Percentiles rank a stretch among this genome's conserved stretches.
Evolutionary conservation across 1,140 invertebrate genomes (phyloP).

Genomic region (Sogatella furcifera): DNA sequence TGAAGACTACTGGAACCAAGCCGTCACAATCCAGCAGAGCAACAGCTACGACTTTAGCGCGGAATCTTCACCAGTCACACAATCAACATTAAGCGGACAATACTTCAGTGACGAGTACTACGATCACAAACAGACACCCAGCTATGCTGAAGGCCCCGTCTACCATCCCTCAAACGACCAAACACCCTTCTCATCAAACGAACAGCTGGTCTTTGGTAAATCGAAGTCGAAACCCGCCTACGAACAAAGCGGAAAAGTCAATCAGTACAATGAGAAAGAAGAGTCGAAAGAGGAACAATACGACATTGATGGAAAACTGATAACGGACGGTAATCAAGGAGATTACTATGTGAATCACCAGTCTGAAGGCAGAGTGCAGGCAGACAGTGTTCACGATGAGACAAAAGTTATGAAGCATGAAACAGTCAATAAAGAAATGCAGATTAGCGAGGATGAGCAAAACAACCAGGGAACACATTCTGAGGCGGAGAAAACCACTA

Average conservation of each 20-base stretch:
- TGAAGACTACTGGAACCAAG: slow-evolving; percentile 24
- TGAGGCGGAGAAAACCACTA: neutral
- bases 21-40: slow-evolving; percentile 25
- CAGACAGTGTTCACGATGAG: too few relatives aligned
- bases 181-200: slow-evolving; percentile 19
- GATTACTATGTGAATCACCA: neutral
- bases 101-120: neutral
- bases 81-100: neutral
- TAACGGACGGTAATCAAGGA: neutral
- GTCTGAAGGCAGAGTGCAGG: neutral
- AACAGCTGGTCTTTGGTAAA: slow-evolving; percentile 11
- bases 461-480: neutral
- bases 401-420: neutral
- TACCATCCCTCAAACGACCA: slow-evolving; percentile 8
- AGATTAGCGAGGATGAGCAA: neutral
- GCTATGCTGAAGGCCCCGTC: too few relatives aligned
- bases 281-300: neutral
- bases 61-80: slow-evolving; percentile 13
- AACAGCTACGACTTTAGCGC: slow-evolving; percentile 21
- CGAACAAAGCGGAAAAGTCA: slow-evolving; percentile 11
- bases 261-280: slow-evolving; percentile 14
- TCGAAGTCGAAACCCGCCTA: slow-evolving; percentile 5
- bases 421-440: neutral
- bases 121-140: neutral
- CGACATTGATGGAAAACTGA: neutral